phyloP scores from a whole-genome alignment of 2,888 invertebrate genomes.

The Lapara coniferarum region DNA sequence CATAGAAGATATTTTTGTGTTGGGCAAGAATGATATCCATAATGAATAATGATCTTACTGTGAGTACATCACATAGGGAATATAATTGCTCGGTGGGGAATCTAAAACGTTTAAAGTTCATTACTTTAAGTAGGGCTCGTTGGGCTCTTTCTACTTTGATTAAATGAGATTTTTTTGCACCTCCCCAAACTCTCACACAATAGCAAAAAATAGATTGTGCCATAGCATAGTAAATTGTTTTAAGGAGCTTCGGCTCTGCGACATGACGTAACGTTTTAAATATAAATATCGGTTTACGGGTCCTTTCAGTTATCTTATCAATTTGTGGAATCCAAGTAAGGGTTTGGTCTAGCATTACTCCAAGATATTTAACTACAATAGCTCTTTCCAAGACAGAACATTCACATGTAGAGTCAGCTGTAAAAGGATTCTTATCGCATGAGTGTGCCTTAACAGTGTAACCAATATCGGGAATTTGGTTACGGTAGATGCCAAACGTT shows the following conservation, averaged over 20 bases:
- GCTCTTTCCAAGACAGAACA: constrained; percentile 4
- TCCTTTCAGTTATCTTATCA: constrained; percentile 2
- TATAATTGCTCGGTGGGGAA: neutral
- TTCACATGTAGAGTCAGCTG: neutral
- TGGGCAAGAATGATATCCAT: neutral
- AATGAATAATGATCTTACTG: neutral
- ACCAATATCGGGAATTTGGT: no score
- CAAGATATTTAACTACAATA: neutral
- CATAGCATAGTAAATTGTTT: neutral
- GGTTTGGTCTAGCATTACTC: neutral
- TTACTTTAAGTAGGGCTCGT: constrained; percentile 4
- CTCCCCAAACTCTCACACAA: no score
- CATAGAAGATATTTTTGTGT: neutral
- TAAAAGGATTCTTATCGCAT: neutral
- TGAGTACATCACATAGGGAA: neutral
- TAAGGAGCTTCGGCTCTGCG: neutral
- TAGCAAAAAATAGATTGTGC: neutral
- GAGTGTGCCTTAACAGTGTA: neutral
- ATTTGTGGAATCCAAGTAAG: constrained; percentile 5
- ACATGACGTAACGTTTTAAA: constrained; percentile 1
- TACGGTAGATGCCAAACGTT: no score
- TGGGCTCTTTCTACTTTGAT: no score
- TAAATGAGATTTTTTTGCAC: no score
- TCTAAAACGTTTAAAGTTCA: neutral
- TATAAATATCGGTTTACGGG: neutral